A percentile compares a stretch with the other conserved stretches of the same genome.
Conservation (phyloP, 2,797 vertebrate genomes). For the Rhabdophis nuchalis region DNA sequence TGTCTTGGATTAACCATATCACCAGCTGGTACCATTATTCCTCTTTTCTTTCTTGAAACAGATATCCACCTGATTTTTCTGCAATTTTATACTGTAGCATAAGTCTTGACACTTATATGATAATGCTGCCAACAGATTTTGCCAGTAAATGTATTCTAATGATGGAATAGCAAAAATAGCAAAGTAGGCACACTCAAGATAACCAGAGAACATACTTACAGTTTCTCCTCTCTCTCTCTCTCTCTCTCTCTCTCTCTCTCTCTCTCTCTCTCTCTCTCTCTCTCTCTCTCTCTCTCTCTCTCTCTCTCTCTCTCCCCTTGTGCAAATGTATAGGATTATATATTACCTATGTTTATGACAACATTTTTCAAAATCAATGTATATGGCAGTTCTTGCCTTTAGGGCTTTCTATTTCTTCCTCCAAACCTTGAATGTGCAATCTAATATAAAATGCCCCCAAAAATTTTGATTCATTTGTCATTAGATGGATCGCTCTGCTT, state of each 20-base stretch:
- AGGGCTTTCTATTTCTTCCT: conserved; percentile 35
- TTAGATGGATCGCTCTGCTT: conserved; percentile 10
- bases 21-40: background rate
- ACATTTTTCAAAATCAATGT: conserved; percentile 28
- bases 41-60: background rate
- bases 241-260: too few species aligned
- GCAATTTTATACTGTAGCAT: background rate
- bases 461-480: conserved; percentile 22
- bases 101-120: too few species aligned
- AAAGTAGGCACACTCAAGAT: background rate
- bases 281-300: rapidly evolving
- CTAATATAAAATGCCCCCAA: conserved; percentile 6
- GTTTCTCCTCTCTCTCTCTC: background rate
- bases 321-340: background rate
- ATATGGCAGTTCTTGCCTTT: conserved; percentile 47
- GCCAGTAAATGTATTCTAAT: background rate
- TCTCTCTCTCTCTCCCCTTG: background rate
- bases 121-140: background rate
- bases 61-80: background rate
- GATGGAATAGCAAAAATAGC: background rate
- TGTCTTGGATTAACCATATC: background rate
- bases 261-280: rapidly evolving
- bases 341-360: background rate
- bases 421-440: conserved; percentile 19
- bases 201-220: background rate